Percentiles rank a stretch among this genome's conserved stretches.
These are phyloP conservation scores for Teleogryllus oceanicus DNA, from an alignment of 2,888 invertebrate genomes.

Conservation along the genomic window DNA sequence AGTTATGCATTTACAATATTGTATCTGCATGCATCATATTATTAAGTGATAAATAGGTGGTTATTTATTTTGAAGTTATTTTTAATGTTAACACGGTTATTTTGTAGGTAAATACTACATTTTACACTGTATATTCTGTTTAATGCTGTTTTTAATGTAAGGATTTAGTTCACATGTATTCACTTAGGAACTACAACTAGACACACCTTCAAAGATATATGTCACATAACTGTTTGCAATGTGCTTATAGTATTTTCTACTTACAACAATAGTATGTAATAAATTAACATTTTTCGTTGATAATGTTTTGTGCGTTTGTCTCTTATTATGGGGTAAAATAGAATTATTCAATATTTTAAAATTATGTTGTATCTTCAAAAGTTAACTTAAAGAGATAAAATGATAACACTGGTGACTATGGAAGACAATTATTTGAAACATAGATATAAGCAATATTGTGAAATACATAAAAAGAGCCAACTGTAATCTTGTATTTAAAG, in stretches of 20 bases:
- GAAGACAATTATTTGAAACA: constrained; percentile 31
- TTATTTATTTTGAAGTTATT: no score
- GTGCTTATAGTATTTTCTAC: background rate
- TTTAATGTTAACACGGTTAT: no score
- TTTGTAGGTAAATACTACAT: no score
- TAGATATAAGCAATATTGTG: constrained; percentile 20
- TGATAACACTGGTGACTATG: constrained; percentile 23
- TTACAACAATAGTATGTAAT: constrained; percentile 20
- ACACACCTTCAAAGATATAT: no score
- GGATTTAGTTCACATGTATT: no score
- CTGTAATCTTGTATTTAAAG: background rate
- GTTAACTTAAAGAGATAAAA: background rate
- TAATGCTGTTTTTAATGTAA: no score
- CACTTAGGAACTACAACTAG: no score
- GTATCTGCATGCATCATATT: no score
- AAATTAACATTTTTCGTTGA: constrained; percentile 24
- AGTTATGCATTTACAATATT: no score
- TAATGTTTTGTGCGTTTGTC: constrained; percentile 28
- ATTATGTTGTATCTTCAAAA: background rate
- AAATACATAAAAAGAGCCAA: background rate
- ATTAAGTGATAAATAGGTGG: no score
- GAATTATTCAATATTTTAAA: background rate
- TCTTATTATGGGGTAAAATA: constrained; percentile 20
- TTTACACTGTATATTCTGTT: no score
- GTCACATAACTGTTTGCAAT: no score